These are phyloP conservation scores for Poeciliopsis occidentalis DNA, from an alignment of 2,113 vertebrate genomes.

Conservation along the genomic window DNA sequence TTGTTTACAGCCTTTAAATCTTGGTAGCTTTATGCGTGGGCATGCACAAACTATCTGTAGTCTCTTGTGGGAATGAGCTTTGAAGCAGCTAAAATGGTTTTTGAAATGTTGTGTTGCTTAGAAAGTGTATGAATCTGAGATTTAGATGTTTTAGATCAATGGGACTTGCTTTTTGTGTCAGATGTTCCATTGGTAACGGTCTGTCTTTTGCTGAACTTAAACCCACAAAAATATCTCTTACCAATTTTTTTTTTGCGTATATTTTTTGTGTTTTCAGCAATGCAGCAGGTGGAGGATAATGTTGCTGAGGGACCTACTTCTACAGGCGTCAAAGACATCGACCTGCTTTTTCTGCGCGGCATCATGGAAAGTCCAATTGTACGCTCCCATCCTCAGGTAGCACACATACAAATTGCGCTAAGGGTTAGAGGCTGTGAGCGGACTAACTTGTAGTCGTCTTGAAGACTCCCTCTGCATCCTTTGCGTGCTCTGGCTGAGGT, in stretches of 20 bases:
- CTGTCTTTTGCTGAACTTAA: neutral
- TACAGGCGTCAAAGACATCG: constrained; percentile 94
- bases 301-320: constrained; percentile 87
- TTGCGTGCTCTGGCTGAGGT: constrained; percentile 33
- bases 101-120: no score
- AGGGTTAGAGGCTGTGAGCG: constrained; percentile 29
- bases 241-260: constrained; percentile 17
- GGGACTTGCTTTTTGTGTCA: neutral
- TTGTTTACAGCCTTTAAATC: neutral
- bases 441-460: constrained; percentile 14
- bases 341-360: constrained; percentile 97
- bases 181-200: neutral
- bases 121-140: neutral
- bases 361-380: constrained; percentile 98
- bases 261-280: constrained; percentile 79
- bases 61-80: neutral
- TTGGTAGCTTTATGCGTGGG: neutral
- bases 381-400: constrained; percentile 89
- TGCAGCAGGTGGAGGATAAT: constrained; percentile 96
- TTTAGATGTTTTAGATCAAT: no score
- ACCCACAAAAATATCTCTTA: neutral
- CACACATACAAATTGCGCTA: constrained; percentile 45
- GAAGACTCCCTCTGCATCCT: constrained; percentile 10
- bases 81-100: neutral
- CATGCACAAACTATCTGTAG: neutral